Evolutionary conservation across 2,113 vertebrate genomes (phyloP).

Genomic region (Spilogale gracilis): DNA sequence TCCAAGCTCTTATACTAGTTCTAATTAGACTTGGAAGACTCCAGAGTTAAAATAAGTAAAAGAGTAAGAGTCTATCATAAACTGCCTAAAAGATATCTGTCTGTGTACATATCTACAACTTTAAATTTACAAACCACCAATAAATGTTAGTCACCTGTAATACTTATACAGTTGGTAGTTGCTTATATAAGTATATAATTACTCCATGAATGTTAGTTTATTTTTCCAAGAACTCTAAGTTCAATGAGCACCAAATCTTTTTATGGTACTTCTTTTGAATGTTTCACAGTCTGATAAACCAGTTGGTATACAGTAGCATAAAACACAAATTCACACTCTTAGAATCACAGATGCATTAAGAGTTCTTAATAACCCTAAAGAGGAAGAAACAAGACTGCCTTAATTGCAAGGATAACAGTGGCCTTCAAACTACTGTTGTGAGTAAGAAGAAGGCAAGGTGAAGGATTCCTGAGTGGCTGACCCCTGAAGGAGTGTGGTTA

Average conservation of each 20-base stretch:
- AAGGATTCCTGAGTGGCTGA: neutral
- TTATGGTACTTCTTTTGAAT: neutral
- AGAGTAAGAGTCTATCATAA: neutral
- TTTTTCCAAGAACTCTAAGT: neutral
- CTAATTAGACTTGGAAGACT: neutral
- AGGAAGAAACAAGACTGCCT: neutral
- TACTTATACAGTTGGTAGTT: neutral
- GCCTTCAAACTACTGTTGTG: neutral
- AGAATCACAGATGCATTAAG: neutral
- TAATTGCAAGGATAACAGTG: neutral
- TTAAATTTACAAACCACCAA: neutral
- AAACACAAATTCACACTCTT: neutral
- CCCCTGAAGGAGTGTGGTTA: fast-evolving
- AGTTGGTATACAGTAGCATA: neutral
- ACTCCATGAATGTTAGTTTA: neutral
- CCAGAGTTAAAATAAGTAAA: neutral
- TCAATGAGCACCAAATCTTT: neutral
- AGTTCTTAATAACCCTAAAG: neutral
- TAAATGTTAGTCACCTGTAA: neutral
- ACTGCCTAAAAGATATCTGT: neutral
- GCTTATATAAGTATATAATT: neutral
- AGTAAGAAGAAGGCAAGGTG: neutral
- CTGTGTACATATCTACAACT: neutral
- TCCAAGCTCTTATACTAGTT: neutral
- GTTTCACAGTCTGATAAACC: neutral